A percentile compares a stretch with the other conserved stretches of the same genome.
Conservation (phyloP, 2,888 invertebrate genomes). For the Subacronicta megacephala region DNA sequence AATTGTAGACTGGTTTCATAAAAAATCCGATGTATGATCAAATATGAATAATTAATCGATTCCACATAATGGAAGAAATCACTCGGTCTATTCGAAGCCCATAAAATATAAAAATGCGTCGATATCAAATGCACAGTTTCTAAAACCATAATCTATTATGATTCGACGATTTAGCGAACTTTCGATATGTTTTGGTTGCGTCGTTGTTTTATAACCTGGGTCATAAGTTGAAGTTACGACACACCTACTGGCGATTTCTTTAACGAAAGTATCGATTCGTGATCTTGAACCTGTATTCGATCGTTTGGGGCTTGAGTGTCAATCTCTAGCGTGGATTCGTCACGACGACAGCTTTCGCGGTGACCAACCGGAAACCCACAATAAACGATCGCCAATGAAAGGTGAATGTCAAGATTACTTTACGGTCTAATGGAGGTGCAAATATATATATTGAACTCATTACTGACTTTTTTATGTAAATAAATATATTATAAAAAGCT, state of each 20-base stretch:
- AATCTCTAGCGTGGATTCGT: slow-evolving; percentile 51
- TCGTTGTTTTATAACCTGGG: slow-evolving; percentile 67
- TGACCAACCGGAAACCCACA: slow-evolving; percentile 75
- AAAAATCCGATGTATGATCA: background rate
- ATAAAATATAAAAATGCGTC: slow-evolving; percentile 28
- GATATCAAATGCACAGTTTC: slow-evolving; percentile 43
- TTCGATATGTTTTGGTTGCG: slow-evolving; percentile 70
- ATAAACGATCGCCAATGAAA: slow-evolving; percentile 73
- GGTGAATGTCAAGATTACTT: slow-evolving; percentile 84
- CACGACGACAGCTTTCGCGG: slow-evolving; percentile 77
- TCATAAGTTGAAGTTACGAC: slow-evolving; percentile 75
- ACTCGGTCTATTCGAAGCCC: slow-evolving; percentile 12
- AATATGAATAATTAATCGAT: slow-evolving; percentile 13
- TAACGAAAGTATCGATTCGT: slow-evolving; percentile 73
- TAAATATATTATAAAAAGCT: slow-evolving; percentile 26
- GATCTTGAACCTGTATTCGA: slow-evolving; percentile 76
- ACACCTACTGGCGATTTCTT: slow-evolving; percentile 70
- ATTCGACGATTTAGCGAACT: slow-evolving; percentile 59
- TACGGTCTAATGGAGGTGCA: slow-evolving; percentile 56
- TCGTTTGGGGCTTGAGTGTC: slow-evolving; percentile 49
- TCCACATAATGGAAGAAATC: slow-evolving; percentile 7
- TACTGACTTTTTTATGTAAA: slow-evolving; percentile 58
- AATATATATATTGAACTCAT: slow-evolving; percentile 57
- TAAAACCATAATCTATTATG: slow-evolving; percentile 53
- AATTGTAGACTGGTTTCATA: slow-evolving; percentile 4